phyloP scores from a whole-genome alignment of 2,113 vertebrate genomes.

The Scopus umbretta region DNA sequence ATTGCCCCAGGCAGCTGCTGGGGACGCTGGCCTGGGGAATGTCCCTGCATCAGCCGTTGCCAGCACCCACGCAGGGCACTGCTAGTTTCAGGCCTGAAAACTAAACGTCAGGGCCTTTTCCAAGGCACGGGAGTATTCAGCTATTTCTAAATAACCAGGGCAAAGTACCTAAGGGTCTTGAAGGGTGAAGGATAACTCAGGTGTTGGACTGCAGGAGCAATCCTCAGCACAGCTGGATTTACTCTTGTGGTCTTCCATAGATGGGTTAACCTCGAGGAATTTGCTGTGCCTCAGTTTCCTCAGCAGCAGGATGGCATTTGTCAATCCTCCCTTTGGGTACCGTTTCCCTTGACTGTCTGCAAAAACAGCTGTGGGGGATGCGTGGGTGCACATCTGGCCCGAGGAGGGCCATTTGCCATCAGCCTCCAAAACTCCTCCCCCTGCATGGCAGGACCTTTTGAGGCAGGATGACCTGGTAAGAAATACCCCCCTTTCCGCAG shows the following conservation, averaged over 20 bases:
- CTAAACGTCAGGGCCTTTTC: background rate
- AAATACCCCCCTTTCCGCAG: background rate
- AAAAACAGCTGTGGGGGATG: background rate
- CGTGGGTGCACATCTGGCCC: background rate
- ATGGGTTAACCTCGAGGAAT: accelerated
- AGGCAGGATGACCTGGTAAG: background rate
- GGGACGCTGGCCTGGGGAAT: background rate
- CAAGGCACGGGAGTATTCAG: too few relatives aligned
- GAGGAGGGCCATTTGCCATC: background rate
- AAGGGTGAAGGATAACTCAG: background rate
- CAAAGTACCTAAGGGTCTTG: background rate
- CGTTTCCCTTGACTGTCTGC: background rate
- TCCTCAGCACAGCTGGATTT: accelerated
- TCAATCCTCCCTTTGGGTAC: background rate
- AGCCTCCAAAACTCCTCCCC: background rate
- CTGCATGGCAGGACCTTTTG: accelerated
- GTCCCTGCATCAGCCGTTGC: background rate
- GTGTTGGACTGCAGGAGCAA: background rate
- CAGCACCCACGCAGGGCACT: background rate
- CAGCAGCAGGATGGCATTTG: background rate
- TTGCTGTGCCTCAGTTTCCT: background rate
- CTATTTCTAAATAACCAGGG: background rate
- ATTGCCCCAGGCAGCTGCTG: background rate
- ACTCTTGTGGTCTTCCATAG: background rate
- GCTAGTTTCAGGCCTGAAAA: background rate